These are phyloP conservation scores for Dryobota labecula DNA, from an alignment of 2,888 invertebrate genomes.

Conservation along the genomic window DNA sequence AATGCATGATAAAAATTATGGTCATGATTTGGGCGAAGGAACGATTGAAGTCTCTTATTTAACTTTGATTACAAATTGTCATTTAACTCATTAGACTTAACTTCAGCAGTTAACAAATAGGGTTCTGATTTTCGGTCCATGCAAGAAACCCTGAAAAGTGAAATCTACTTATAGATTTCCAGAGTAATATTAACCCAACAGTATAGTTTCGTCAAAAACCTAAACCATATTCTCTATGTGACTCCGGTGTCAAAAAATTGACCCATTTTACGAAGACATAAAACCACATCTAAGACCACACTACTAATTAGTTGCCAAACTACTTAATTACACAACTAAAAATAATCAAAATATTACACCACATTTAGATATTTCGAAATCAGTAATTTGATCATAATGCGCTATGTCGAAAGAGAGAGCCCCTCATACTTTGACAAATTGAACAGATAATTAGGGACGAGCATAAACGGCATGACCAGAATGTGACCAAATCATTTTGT, in stretches of 20 bases:
- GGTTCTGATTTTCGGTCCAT: not conserved
- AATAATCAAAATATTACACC: slow-evolving; percentile 52
- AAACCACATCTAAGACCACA: no score
- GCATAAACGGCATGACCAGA: slow-evolving; percentile 84
- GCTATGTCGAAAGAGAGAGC: slow-evolving; percentile 70
- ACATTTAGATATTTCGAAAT: slow-evolving; percentile 67
- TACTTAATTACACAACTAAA: slow-evolving; percentile 15
- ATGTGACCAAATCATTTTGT: slow-evolving; percentile 87
- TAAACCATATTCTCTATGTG: not conserved
- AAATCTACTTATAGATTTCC: not conserved
- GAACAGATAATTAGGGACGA: slow-evolving; percentile 82
- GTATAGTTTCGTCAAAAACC: not conserved
- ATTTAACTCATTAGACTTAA: not conserved
- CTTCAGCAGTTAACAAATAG: not conserved
- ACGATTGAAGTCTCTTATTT: not conserved
- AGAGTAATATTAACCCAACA: not conserved
- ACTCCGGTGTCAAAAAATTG: not conserved
- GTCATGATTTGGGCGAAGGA: not conserved
- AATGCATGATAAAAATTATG: no score
- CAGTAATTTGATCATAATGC: slow-evolving; percentile 68
- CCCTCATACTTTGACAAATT: slow-evolving; percentile 71
- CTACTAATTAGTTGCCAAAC: slow-evolving; percentile 22
- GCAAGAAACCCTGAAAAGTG: not conserved
- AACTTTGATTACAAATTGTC: not conserved
- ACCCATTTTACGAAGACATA: slow-evolving; percentile 5